Evolutionary conservation across 2,888 invertebrate species (phyloP), one percentile per base, ranked within the genome.

Genomic region (Drosophila birchii): DNA sequence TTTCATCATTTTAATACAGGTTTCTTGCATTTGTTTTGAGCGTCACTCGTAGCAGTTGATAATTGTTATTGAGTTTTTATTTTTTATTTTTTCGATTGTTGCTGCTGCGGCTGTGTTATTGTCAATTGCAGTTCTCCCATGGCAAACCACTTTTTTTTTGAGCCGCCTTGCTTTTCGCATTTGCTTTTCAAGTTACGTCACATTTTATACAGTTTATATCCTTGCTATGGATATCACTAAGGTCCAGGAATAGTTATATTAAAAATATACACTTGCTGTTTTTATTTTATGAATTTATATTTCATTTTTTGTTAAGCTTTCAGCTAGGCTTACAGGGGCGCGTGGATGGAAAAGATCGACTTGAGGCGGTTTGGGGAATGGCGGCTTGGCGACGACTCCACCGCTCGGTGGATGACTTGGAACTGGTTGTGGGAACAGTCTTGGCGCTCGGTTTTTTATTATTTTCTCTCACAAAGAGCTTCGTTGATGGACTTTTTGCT

Each of bases 361-460:
- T 12, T 26, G 14, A n/a, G 56, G 63, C 38, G 23, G 9, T 5
- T 16, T 23, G 44, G 44, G 44, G 16, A 23, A 45, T 26, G 43
- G 20, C 44, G 9, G 18, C 26, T 4, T 51, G 34, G 20, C 34
- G 55, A 53, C 70, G 88, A 78, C 80, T 76, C 75, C 39, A 85
- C 80, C 64, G 78, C 70, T 76, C 81, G 78, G 85, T 72, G 64
- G 76, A 66, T 80, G 56, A 55, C 78, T 78, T 78, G 66, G 75
- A 89, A 91, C 90, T 91, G 89, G 81, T 83, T 82, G 79, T 90
- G 86, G 90, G 86, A 91, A 90, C 88, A 90, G 83, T 86, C 88
- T 80, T 60, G 60, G 54, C 76, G 72, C 77, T 78, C 74, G 86
- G 89, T 90, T 91, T 90, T 91, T 90, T 91, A 91, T 91, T 80